Evolutionary conservation across 2,888 invertebrate genomes (phyloP).

Genomic region (Perizoma affinitatum): DNA sequence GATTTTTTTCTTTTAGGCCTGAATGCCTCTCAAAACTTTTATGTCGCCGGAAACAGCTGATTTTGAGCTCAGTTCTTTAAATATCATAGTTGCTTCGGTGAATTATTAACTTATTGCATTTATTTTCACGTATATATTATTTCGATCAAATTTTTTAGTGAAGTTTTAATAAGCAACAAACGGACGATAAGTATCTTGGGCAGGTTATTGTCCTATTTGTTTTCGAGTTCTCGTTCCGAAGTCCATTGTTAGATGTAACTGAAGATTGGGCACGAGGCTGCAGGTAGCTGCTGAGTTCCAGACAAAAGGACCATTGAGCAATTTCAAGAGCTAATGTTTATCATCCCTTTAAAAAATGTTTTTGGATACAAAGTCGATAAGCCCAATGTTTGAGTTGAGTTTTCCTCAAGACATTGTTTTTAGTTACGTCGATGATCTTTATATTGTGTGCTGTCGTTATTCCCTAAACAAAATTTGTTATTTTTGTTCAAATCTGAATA

Average conservation of each 20-base stretch:
- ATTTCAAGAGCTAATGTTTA: conserved; percentile 1
- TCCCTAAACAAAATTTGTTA: not conserved
- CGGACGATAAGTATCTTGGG: conserved; percentile 39
- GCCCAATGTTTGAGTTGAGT: not conserved
- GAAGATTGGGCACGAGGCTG: conserved; percentile 57
- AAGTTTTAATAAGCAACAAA: conserved; percentile 27
- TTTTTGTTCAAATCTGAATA: not conserved
- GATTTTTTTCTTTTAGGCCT: conserved; percentile 22
- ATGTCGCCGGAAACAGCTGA: conserved; percentile 45
- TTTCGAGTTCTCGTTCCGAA: conserved; percentile 47
- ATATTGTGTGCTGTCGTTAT: conserved; percentile 6
- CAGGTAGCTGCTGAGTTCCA: conserved; percentile 51
- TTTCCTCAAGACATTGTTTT: not conserved
- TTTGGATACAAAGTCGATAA: not conserved
- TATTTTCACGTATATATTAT: not conserved
- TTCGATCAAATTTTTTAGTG: conserved; percentile 1
- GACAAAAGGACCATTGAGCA: conserved; percentile 35
- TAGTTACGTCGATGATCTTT: conserved; percentile 2
- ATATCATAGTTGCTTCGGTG: not conserved
- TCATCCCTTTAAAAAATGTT: conserved; percentile 1
- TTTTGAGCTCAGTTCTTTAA: conserved; percentile 2
- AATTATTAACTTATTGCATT: not conserved
- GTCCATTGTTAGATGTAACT: conserved; percentile 63
- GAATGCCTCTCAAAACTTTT: conserved; percentile 28
- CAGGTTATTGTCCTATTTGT: conserved; percentile 34